Evolutionary conservation across 2,797 vertebrate genomes (phyloP).

Genomic region (Mus minutoides): DNA sequence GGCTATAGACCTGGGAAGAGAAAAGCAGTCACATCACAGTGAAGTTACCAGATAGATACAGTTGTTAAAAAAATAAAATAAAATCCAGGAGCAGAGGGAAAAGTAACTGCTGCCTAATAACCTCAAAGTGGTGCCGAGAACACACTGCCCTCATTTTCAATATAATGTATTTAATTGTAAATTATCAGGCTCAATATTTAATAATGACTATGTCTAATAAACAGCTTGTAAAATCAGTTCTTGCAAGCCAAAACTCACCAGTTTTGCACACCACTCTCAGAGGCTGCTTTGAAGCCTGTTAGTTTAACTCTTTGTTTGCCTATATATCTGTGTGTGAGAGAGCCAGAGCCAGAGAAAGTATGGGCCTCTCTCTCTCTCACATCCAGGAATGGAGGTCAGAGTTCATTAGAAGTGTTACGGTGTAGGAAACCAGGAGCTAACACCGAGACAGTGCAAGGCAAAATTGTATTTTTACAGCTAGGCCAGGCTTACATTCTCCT

Average conservation of each 20-base stretch:
- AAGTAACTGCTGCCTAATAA: not conserved
- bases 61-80: too few species aligned
- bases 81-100: not conserved
- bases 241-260: not conserved
- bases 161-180: slow-evolving; percentile 44
- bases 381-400: too few species aligned
- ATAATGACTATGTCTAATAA: slow-evolving; percentile 33
- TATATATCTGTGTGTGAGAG: not conserved
- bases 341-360: not conserved
- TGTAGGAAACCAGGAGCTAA: not conserved
- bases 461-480: not conserved
- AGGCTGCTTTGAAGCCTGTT: not conserved
- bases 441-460: not conserved
- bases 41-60: not conserved
- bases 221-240: not conserved
- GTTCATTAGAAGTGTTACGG: not conserved
- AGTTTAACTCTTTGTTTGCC: not conserved
- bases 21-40: too few species aligned
- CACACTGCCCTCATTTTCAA: not conserved
- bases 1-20: not conserved
- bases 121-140: not conserved
- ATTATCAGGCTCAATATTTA: slow-evolving; percentile 39
- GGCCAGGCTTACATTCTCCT: not conserved
- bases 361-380: not conserved
- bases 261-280: not conserved